phyloP scores from a whole-genome alignment of 2,113 vertebrate genomes.

The Poicephalus gulielmi region DNA sequence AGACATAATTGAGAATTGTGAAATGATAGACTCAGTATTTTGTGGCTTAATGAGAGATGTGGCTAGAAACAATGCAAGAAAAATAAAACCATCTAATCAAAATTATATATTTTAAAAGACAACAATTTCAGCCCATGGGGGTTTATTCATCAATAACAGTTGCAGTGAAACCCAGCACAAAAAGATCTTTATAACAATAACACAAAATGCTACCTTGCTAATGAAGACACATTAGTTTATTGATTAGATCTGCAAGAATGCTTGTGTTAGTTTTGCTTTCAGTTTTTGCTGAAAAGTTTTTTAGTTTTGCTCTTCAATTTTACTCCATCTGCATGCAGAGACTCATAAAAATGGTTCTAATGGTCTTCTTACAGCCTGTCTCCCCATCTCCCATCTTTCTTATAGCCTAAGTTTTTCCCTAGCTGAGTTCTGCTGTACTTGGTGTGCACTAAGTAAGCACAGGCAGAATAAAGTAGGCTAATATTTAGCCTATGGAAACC shows the following conservation, averaged over 20 bases:
- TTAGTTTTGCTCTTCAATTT: slow-evolving; percentile 26
- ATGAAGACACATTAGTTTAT: slow-evolving; percentile 73
- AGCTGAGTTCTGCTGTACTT: not conserved
- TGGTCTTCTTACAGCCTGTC: not conserved
- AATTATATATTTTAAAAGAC: slow-evolving; percentile 18
- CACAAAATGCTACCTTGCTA: slow-evolving; percentile 64
- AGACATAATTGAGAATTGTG: slow-evolving; percentile 51
- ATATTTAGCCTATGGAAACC: not conserved
- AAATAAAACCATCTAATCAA: slow-evolving; percentile 68
- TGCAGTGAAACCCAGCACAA: slow-evolving; percentile 51
- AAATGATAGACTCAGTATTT: slow-evolving; percentile 61
- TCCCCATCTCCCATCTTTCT: not conserved
- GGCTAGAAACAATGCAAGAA: slow-evolving; percentile 53
- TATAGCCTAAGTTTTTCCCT: not conserved
- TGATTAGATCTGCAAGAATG: slow-evolving; percentile 68
- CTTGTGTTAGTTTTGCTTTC: slow-evolving; percentile 57
- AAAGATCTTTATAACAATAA: slow-evolving; percentile 75
- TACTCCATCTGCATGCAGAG: not conserved
- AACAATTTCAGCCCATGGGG: slow-evolving; percentile 28
- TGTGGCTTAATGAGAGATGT: slow-evolving; percentile 67
- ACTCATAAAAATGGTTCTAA: not conserved
- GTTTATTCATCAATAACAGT: slow-evolving; percentile 72
- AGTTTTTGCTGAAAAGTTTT: not conserved
- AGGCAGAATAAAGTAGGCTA: not conserved
- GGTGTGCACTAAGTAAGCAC: not conserved